Evolutionary conservation across 2,113 vertebrate species (phyloP).

Genomic region (Nothoprocta pentlandii): DNA sequence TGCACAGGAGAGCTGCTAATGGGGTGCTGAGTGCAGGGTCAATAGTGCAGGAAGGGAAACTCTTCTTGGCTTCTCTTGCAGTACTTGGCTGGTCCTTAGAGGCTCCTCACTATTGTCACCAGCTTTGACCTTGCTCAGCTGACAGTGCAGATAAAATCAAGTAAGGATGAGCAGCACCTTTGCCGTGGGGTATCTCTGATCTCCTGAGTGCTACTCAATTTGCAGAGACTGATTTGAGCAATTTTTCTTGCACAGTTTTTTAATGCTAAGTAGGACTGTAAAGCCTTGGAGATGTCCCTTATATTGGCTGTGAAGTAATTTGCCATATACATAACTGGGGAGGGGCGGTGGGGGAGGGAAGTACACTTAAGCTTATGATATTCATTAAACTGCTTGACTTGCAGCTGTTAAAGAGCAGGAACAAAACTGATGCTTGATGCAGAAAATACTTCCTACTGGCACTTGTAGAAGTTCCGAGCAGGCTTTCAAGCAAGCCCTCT

Average conservation of each 20-base stretch:
- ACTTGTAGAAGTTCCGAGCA: neutral
- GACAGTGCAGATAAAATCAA: neutral
- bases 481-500: neutral
- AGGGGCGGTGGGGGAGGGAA: neutral
- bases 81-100: neutral
- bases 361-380: neutral
- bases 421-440: neutral
- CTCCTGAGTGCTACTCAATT: neutral
- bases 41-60: neutral
- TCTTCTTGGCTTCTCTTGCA: neutral
- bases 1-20: neutral
- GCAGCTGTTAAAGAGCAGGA: neutral
- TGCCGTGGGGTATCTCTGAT: neutral
- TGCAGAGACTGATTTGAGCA: neutral
- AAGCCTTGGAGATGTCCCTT: neutral
- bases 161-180: neutral
- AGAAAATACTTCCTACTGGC: neutral
- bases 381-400: neutral
- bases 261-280: neutral
- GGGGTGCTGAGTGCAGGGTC: neutral
- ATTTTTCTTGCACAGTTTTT: neutral
- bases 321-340: neutral
- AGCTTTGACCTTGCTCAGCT: neutral
- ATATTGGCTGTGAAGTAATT: neutral
- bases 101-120: too few relatives aligned